These are phyloP conservation scores for Rhyacophila evoluta DNA, from an alignment of 2,888 invertebrate genomes.

Conservation along the genomic window DNA sequence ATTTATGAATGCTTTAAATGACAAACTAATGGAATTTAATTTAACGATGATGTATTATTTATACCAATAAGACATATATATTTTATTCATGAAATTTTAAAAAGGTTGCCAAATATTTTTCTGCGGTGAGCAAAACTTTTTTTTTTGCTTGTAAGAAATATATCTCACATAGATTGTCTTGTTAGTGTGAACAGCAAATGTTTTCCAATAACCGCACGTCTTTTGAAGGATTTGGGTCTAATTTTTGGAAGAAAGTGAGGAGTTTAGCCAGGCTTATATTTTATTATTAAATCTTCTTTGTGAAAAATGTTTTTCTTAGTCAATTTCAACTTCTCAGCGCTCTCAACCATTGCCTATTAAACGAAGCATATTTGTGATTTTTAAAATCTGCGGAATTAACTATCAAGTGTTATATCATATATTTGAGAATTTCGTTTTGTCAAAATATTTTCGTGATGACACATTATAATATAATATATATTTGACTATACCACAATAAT, in stretches of 20 bases:
- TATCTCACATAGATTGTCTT: background rate
- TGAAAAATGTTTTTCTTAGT: too few species aligned
- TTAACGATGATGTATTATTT: background rate
- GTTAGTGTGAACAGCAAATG: background rate
- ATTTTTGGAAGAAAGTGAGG: background rate
- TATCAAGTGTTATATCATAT: too few species aligned
- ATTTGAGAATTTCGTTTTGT: too few species aligned
- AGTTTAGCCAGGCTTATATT: background rate
- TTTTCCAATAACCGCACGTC: conserved; percentile 7
- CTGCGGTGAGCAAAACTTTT: background rate
- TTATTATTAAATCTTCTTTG: too few species aligned
- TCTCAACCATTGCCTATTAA: too few species aligned
- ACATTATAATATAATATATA: too few species aligned
- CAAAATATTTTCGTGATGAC: too few species aligned
- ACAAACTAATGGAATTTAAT: background rate
- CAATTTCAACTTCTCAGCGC: too few species aligned
- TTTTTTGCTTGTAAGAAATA: background rate
- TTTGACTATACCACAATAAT: too few species aligned
- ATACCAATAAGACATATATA: background rate
- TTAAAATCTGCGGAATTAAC: too few species aligned
- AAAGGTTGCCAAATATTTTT: background rate
- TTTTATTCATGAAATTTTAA: background rate
- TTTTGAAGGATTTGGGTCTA: background rate
- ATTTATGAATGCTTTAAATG: background rate
- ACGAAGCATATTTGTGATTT: too few species aligned